phyloP scores from a whole-genome alignment of 2,888 invertebrate genomes.

The Arrhopalites spinosus region DNA sequence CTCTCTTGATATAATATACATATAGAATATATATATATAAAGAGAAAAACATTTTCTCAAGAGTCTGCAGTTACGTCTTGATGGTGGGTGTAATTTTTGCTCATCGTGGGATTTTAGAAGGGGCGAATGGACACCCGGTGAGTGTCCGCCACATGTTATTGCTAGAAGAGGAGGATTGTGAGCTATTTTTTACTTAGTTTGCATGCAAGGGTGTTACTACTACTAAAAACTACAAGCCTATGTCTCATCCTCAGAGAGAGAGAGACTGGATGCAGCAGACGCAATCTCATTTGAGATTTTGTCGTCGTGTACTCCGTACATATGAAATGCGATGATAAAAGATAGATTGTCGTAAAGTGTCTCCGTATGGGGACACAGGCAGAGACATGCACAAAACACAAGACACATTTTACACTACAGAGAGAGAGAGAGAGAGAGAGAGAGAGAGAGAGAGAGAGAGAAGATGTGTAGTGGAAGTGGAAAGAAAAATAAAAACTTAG shows the following conservation, averaged over 20 bases:
- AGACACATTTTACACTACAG: neutral
- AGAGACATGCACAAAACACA: neutral
- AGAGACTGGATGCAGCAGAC: no score
- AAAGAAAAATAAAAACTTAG: slow-evolving; percentile 15
- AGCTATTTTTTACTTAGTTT: slow-evolving; percentile 16
- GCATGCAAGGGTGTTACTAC: slow-evolving; percentile 10
- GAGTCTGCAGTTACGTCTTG: neutral
- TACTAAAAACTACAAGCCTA: neutral
- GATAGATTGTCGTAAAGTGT: slow-evolving; percentile 5
- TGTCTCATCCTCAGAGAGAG: no score
- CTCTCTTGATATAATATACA: no score
- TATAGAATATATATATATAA: no score
- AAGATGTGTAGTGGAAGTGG: neutral
- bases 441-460: neutral
- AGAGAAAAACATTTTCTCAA: no score
- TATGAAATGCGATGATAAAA: slow-evolving; percentile 10
- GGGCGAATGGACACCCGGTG: slow-evolving; percentile 39
- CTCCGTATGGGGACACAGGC: neutral
- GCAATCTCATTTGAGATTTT: neutral
- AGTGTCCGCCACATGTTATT: slow-evolving; percentile 45
- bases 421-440: neutral
- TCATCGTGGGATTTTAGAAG: slow-evolving; percentile 38
- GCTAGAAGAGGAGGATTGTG: slow-evolving; percentile 10
- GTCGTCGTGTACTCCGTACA: slow-evolving; percentile 2
- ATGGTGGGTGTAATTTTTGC: slow-evolving; percentile 33